phyloP scores from a whole-genome alignment of 1,140 invertebrate genomes.

The Penaeus chinensis region DNA sequence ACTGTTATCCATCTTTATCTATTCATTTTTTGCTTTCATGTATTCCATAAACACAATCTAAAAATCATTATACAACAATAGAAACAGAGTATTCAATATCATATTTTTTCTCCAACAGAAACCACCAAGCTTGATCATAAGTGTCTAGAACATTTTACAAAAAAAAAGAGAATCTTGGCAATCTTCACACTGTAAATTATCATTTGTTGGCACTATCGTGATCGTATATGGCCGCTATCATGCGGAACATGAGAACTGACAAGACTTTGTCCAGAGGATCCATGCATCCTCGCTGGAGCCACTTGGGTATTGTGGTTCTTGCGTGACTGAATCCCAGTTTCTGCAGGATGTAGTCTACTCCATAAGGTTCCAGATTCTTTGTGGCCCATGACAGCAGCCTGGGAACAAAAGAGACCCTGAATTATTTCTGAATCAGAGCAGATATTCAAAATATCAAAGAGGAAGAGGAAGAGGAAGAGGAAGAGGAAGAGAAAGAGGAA shows the following conservation, averaged over 20 bases:
- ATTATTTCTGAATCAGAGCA: too few species aligned
- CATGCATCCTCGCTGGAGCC: slow-evolving; percentile 97
- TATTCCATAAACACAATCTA: too few species aligned
- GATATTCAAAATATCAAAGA: too few species aligned
- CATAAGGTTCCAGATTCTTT: slow-evolving; percentile 95
- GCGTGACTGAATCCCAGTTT: slow-evolving; percentile 97
- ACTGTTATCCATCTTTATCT: too few species aligned
- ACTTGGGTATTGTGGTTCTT: slow-evolving; percentile 97
- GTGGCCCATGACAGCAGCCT: slow-evolving; percentile 94
- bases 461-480: too few species aligned
- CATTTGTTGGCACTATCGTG: slow-evolving; percentile 55
- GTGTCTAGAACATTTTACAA: too few species aligned
- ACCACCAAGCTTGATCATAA: too few species aligned
- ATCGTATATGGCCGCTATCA: slow-evolving; percentile 66
- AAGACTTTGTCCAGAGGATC: slow-evolving; percentile 91
- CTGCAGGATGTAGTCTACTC: slow-evolving; percentile 96
- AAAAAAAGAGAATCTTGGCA: not conserved
- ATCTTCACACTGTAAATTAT: not conserved
- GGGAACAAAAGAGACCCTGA: slow-evolving; percentile 58
- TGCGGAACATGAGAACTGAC: slow-evolving; percentile 70
- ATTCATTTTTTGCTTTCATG: too few species aligned
- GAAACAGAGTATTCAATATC: too few species aligned
- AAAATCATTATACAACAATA: too few species aligned
- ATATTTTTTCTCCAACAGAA: too few species aligned
- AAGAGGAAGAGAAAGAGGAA: too few species aligned